Base-by-base conservation (phyloP, 2,113 vertebrate species). In the Psephotus haematonotus region DNA sequence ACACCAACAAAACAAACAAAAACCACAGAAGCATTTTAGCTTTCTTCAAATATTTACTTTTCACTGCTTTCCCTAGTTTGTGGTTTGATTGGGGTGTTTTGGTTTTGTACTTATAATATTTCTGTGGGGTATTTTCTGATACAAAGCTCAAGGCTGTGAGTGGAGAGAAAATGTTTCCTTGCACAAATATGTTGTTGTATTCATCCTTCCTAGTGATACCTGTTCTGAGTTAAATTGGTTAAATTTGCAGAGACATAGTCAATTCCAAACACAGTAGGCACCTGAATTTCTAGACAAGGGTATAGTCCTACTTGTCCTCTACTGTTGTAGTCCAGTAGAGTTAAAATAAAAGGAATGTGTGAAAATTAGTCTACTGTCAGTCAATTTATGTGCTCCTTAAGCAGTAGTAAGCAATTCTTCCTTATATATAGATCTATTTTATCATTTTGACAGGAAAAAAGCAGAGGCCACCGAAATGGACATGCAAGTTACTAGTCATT, bases 211-310 rank as follows among this genome's bases (percentile, higher is more conserved):
- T 80, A 82, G 33, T 79, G 49, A 27, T 82, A 85, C 88, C 83
- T 88, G 49, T 92, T 71, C 71, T 70, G 93, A 97, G 89, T 69
- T 95, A 93, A 97, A 97, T 93, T 88, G 95, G 96, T 96, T 96
- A 96, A 95, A 97, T 97, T 97, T 63, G 14, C 83, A 92, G 82
- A 92, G 84, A 95, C 94, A 88, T 86, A 92, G 93, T 97, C 96
- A 95, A 97, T 98, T 97, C 96, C 94, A 85, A 83, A 87, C 96
- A 93, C 90, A 80, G 91, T 83, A 88, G 94, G 97, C 43, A 85
- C 53, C 82, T 79, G 76, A 85, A 93, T 92, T 92, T 96, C 80
- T 71, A 87, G 52, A 86, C 84, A 91, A 95, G 17, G 5, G 35
- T 72, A 64, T 93, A 94, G 82, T 67, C 63, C 65, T 69, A 46